Evolutionary conservation across 2,113 vertebrate genomes (phyloP), one percentile per base, ranked within the genome.

Genomic region (Bombycilla garrulus): DNA sequence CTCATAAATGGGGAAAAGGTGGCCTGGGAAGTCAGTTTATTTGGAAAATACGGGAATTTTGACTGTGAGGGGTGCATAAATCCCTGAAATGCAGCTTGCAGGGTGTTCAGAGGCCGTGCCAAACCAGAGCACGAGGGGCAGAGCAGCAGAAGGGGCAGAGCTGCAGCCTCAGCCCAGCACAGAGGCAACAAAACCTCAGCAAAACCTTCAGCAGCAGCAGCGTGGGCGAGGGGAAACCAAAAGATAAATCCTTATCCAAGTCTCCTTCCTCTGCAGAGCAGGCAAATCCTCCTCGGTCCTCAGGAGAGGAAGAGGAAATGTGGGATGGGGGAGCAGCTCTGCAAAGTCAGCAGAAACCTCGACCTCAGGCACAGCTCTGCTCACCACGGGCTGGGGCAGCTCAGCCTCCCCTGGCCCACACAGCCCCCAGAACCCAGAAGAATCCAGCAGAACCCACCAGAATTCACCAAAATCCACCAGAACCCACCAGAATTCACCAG

Each of bases 251-350:
- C 74, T 61, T 38, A 78, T 65, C 76, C 54, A n/a, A 53, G 28
- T 8, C n/a, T 50, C 53, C 14, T 85, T 85, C 92, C 90, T 81
- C 61, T 7, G 5, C 85, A 31, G 5, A 64, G 62, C 11, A 3
- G 38, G 65, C 15, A 74, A 54, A 77, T 25, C 36, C 88, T 48
- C 17, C 77, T 50, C 42, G 2, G 10, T 51, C 26, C 69, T 18
- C 38, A 48, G 80, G 33, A 58, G 62, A 82, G 93, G 81, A 84
- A 91, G 45, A 80, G 88, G 94, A 94, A 92, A 50, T 3, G 12
- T 3, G 3, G 86, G 38, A 20, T 9, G 11, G 86, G 38, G 47
- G 15, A 56, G 60, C 60, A 50, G 77, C 71, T 64, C 6, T 7
- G 51, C 72, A 71, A 74, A 69, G 83, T 25, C 91, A 74, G 60